Conservation (phyloP, 2,797 vertebrate genomes). For the Benthosema pterotum region DNA sequence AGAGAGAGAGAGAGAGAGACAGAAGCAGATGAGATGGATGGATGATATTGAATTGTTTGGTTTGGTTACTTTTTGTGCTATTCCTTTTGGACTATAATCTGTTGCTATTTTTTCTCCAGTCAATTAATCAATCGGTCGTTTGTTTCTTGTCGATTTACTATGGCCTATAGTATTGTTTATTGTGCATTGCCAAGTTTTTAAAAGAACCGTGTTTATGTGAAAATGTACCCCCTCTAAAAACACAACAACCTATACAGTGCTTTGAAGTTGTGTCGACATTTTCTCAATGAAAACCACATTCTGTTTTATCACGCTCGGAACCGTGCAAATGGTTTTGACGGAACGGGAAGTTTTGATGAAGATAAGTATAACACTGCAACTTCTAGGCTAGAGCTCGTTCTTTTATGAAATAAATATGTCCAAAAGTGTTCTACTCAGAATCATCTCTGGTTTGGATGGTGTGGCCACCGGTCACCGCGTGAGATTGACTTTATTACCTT, state of each 20-base stretch:
- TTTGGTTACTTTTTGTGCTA: too few relatives aligned
- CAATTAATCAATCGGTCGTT: not conserved
- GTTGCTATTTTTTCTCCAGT: too few relatives aligned
- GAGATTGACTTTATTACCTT: too few relatives aligned
- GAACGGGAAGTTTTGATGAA: constrained; percentile 26
- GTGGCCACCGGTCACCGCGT: too few relatives aligned
- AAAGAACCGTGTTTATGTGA: constrained; percentile 50
- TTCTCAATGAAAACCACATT: constrained; percentile 55
- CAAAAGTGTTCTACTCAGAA: too few relatives aligned
- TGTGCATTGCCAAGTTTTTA: constrained; percentile 49
- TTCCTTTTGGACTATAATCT: too few relatives aligned
- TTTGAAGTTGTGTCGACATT: constrained; percentile 52
- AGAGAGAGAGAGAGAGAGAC: too few relatives aligned
- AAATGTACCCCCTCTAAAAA: constrained; percentile 33
- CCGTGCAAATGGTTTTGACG: constrained; percentile 9
- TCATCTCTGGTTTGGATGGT: too few relatives aligned
- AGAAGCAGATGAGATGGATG: too few relatives aligned
- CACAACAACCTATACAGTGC: constrained; percentile 45
- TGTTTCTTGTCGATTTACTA: not conserved
- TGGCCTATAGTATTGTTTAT: constrained; percentile 36
- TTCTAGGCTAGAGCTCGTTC: constrained; percentile 14
- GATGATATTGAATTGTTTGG: too few relatives aligned
- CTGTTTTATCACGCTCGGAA: constrained; percentile 31
- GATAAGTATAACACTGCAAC: constrained; percentile 59
- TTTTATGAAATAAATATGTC: too few relatives aligned